A percentile compares a stretch with the other conserved stretches of the same genome.
Evolutionary conservation across 2,888 invertebrate genomes (phyloP).

Genomic region (Hemithea aestivaria): DNA sequence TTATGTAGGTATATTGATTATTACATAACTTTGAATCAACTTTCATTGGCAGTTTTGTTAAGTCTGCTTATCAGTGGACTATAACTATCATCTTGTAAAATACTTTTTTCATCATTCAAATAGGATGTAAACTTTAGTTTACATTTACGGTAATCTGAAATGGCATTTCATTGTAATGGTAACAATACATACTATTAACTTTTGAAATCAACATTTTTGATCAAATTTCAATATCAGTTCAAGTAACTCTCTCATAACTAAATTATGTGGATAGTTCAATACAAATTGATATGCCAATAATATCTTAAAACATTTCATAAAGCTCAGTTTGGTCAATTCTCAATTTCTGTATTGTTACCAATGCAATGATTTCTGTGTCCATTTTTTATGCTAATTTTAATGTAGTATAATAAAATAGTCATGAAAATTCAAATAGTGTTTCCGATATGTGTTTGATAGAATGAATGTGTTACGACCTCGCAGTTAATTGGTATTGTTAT

Average conservation of each 20-base stretch:
- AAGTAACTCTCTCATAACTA: no score
- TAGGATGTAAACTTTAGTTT: constrained; percentile 18
- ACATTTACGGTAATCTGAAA: no score
- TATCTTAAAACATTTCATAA: no score
- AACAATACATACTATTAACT: no score
- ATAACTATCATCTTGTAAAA: constrained; percentile 40
- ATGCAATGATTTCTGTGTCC: no score
- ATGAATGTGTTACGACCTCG: constrained; percentile 37
- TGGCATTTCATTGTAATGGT: no score
- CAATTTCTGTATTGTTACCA: no score
- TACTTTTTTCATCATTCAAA: constrained; percentile 34
- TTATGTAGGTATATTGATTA: constrained; percentile 15
- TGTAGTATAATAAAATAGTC: constrained; percentile 36
- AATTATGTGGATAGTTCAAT: no score
- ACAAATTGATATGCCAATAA: no score
- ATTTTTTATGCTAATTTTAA: constrained; percentile 54
- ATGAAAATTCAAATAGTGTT: constrained; percentile 29
- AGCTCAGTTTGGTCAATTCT: no score
- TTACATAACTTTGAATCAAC: constrained; percentile 11
- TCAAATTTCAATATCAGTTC: no score
- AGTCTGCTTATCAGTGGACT: constrained; percentile 14
- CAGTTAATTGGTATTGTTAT: constrained; percentile 41
- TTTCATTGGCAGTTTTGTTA: constrained; percentile 5
- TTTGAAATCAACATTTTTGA: no score
- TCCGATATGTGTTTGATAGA: constrained; percentile 28